Evolutionary conservation across 2,113 vertebrate genomes (phyloP).

Genomic region (Podarcis muralis): DNA sequence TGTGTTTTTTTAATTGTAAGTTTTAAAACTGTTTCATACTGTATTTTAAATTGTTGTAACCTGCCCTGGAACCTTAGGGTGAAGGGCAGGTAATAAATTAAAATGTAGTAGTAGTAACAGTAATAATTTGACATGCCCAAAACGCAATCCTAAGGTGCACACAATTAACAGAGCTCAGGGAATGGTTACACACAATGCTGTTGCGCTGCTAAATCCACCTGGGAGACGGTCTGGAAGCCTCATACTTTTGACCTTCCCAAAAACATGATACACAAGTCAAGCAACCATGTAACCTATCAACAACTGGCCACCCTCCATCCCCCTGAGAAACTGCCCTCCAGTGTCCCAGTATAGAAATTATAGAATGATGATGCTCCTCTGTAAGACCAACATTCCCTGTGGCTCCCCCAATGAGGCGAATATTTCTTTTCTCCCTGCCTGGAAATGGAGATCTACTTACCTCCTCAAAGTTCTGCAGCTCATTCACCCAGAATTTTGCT

Average conservation of each 20-base stretch:
- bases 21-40: too few relatives aligned
- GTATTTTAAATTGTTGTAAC: too few relatives aligned
- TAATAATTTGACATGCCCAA: background rate
- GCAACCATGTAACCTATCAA: background rate
- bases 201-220: background rate
- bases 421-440: background rate
- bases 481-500: constrained; percentile 96
- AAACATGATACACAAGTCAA: background rate
- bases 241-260: background rate
- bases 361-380: background rate
- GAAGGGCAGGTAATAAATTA: too few relatives aligned
- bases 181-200: background rate
- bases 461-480: constrained; percentile 94
- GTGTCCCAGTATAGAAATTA: background rate
- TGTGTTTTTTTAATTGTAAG: too few relatives aligned
- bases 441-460: constrained; percentile 65
- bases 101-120: background rate
- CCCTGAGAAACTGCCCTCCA: background rate
- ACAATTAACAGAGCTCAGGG: background rate
- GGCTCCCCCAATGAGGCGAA: background rate
- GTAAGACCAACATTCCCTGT: background rate
- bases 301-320: background rate
- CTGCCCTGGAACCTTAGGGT: too few relatives aligned
- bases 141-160: background rate
- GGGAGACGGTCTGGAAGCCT: background rate